These are phyloP conservation scores for Spheniscus mendiculus DNA, from an alignment of 2,113 vertebrate species.

Conservation along the genomic window DNA sequence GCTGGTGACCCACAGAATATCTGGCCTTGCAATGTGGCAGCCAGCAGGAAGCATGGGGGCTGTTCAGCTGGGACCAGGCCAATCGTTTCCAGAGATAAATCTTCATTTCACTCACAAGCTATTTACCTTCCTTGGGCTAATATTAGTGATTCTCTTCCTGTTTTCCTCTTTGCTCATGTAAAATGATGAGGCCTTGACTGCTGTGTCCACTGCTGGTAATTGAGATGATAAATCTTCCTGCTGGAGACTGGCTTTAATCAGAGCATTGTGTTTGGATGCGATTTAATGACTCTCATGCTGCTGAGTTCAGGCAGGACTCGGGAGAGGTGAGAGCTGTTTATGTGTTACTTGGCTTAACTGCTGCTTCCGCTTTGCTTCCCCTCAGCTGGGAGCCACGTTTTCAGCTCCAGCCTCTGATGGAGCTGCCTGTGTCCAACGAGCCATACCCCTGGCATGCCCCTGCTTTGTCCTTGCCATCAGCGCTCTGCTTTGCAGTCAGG, in stretches of 20 bases:
- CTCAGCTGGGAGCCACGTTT: background rate
- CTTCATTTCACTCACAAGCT: conserved; percentile 45
- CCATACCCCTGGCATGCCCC: background rate
- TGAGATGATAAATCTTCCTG: conserved; percentile 82
- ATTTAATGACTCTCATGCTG: conserved; percentile 69
- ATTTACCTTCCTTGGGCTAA: conserved; percentile 71
- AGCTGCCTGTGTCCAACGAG: background rate
- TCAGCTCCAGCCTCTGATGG: background rate
- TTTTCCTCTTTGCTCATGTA: conserved; percentile 65
- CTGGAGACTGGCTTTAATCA: conserved; percentile 74
- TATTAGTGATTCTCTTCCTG: conserved; percentile 70
- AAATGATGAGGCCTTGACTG: conserved; percentile 67
- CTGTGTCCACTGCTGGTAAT: conserved; percentile 74
- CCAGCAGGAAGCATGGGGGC: background rate
- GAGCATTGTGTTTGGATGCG: conserved; percentile 66
- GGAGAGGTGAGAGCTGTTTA: conserved; percentile 51
- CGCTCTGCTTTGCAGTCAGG: background rate
- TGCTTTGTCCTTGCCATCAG: background rate
- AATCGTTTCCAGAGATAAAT: conserved; percentile 44
- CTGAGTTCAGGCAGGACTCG: background rate
- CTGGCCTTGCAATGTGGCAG: background rate
- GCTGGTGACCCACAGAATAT: background rate
- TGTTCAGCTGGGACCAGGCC: conserved; percentile 14
- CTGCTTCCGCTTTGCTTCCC: conserved; percentile 1
- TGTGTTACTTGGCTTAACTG: conserved; percentile 29